Percentiles rank a stretch among this genome's conserved stretches.
phyloP scores from a whole-genome alignment of 2,113 vertebrate species.

The Alligator mississippiensis region DNA sequence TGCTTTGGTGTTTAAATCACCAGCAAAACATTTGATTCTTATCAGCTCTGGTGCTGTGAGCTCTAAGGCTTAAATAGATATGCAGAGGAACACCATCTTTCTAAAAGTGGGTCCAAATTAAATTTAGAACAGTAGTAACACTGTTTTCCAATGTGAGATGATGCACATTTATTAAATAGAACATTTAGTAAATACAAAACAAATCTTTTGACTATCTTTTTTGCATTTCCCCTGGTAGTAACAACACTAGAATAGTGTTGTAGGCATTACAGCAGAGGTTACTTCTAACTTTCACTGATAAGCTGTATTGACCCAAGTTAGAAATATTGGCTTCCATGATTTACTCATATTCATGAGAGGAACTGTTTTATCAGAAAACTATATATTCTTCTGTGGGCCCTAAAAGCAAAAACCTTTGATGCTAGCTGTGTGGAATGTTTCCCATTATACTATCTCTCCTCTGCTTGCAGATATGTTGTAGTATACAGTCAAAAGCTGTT shows the following conservation, averaged over 20 bases:
- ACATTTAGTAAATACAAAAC: background rate
- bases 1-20: background rate
- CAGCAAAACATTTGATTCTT: background rate
- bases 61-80: background rate
- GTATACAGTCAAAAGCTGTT: background rate
- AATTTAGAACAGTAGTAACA: background rate
- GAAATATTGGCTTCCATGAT: background rate
- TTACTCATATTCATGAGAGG: background rate
- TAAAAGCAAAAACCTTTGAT: background rate
- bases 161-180: slow-evolving; percentile 13
- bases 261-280: background rate
- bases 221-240: background rate
- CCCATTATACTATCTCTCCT: background rate
- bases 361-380: background rate
- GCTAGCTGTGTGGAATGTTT: background rate
- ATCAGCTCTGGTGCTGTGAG: background rate
- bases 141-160: slow-evolving; percentile 1
- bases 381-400: background rate
- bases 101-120: background rate
- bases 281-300: background rate
- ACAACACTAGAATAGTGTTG: background rate
- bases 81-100: background rate
- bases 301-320: background rate
- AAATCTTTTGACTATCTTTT: background rate
- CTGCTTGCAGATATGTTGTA: background rate